Conservation (phyloP, 2,113 vertebrate species). For the Sander lucioperca region DNA sequence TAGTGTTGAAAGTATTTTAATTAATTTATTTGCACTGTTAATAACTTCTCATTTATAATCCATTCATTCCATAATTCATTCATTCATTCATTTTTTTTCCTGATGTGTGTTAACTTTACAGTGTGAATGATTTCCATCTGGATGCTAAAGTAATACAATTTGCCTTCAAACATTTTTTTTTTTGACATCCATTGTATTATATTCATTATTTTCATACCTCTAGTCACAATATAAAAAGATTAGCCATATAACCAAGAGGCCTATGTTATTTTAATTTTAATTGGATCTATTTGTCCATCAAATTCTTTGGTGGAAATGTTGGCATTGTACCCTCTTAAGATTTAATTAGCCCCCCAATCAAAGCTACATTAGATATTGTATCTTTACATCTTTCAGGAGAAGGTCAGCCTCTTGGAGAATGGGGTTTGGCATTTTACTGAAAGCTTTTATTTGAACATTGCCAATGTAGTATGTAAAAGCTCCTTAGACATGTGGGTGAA, state of each 20-base stretch:
- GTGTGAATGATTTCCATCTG: no score
- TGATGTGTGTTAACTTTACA: no score
- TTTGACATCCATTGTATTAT: not conserved
- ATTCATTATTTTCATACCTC: slow-evolving; percentile 15
- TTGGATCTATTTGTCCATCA: not conserved
- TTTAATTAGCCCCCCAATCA: slow-evolving; percentile 39
- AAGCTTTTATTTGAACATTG: slow-evolving; percentile 35
- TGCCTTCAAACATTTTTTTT: no score
- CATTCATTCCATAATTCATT: no score
- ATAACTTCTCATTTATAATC: no score
- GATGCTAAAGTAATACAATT: no score
- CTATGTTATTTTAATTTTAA: slow-evolving; percentile 1
- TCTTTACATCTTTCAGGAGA: slow-evolving; percentile 21
- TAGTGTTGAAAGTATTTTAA: no score
- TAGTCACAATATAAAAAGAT: not conserved
- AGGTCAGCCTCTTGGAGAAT: slow-evolving; percentile 6
- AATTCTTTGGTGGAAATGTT: not conserved
- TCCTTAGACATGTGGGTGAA: slow-evolving; percentile 22
- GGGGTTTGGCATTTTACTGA: slow-evolving; percentile 1
- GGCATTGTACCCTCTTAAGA: not conserved
- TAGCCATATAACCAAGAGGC: not conserved
- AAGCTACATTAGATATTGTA: not conserved
- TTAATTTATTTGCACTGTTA: no score
- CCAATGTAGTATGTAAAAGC: not conserved
- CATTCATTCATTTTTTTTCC: no score